phyloP scores from a whole-genome alignment of 2,113 vertebrate genomes.

The Siphamia tubifer region DNA sequence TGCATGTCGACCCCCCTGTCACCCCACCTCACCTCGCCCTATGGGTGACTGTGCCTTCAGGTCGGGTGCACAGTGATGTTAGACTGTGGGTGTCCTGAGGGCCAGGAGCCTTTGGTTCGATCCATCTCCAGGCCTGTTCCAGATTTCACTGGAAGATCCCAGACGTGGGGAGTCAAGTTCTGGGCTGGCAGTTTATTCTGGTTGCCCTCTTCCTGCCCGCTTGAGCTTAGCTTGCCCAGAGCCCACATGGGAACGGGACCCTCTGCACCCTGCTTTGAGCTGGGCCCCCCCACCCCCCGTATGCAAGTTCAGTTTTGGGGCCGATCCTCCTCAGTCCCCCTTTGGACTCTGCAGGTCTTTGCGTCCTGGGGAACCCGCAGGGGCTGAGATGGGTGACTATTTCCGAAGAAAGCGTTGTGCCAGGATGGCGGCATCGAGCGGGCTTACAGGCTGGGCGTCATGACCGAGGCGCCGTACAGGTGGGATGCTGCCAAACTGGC shows the following conservation, averaged over 20 bases:
- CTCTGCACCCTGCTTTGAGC: slow-evolving; percentile 6
- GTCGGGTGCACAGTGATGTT: slow-evolving; percentile 59
- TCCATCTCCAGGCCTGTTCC: slow-evolving; percentile 36
- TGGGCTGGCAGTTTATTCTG: slow-evolving; percentile 30
- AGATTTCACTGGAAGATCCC: slow-evolving; percentile 29
- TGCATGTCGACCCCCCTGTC: too few species aligned
- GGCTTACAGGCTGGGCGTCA: slow-evolving; percentile 95
- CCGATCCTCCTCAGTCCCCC: slow-evolving; percentile 12
- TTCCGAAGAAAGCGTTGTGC: slow-evolving; percentile 96
- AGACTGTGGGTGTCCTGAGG: slow-evolving; percentile 49
- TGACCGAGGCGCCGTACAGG: slow-evolving; percentile 93
- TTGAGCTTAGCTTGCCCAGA: slow-evolving; percentile 14
- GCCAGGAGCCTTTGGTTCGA: slow-evolving; percentile 59
- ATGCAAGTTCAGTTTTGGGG: slow-evolving; percentile 20
- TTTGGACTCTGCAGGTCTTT: slow-evolving; percentile 22
- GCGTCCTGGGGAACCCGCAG: slow-evolving; percentile 13
- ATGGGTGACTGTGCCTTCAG: slow-evolving; percentile 13
- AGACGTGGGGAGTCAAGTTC: slow-evolving; percentile 32
- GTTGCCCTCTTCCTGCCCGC: slow-evolving; percentile 17
- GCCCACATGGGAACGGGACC: slow-evolving; percentile 1
- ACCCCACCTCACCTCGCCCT: too few species aligned
- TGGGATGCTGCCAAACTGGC: slow-evolving; percentile 90
- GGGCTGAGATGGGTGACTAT: slow-evolving; percentile 64
- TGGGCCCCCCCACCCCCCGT: slow-evolving; percentile 7
- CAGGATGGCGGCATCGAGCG: slow-evolving; percentile 93